A percentile compares a stretch with the other conserved stretches of the same genome.
Evolutionary conservation across 1,140 invertebrate species (phyloP).

Genomic region (Diabrotica virgifera): DNA sequence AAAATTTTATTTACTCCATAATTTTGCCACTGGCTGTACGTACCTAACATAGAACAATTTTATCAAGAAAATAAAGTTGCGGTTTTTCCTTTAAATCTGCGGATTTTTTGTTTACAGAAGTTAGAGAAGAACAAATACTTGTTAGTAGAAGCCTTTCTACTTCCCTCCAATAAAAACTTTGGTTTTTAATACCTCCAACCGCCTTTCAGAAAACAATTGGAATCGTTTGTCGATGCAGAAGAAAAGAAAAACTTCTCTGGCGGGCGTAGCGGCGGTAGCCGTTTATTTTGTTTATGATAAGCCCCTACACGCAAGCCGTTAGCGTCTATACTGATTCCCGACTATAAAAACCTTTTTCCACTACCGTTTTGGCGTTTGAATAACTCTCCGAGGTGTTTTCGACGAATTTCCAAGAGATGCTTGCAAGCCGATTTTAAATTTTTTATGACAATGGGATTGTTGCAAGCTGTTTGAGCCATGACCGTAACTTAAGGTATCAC

Average conservation of each 20-base stretch:
- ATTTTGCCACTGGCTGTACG: too few relatives aligned
- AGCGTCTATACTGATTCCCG: background rate
- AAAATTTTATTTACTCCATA: too few relatives aligned
- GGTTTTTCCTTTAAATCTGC: too few relatives aligned
- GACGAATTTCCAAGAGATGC: background rate
- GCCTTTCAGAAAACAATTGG: background rate
- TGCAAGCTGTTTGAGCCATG: too few relatives aligned
- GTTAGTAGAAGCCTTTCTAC: too few relatives aligned
- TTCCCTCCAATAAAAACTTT: too few relatives aligned
- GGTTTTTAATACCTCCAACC: too few relatives aligned
- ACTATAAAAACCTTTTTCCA: background rate
- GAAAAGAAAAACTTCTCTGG: background rate
- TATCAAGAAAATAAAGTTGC: too few relatives aligned
- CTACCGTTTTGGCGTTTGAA: conserved; percentile 2
- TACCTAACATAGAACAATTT: too few relatives aligned
- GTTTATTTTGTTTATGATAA: conserved; percentile 1
- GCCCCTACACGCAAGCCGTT: conserved; percentile 1
- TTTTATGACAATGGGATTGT: background rate
- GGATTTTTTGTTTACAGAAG: too few relatives aligned
- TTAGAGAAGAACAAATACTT: too few relatives aligned
- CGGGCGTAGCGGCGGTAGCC: background rate
- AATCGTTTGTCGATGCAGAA: background rate
- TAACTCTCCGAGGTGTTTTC: background rate
- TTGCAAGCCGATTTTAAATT: background rate
- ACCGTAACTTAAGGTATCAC: too few relatives aligned